phyloP scores from a whole-genome alignment of 2,797 vertebrate species.

The Cryptoblepharus egeriae region DNA sequence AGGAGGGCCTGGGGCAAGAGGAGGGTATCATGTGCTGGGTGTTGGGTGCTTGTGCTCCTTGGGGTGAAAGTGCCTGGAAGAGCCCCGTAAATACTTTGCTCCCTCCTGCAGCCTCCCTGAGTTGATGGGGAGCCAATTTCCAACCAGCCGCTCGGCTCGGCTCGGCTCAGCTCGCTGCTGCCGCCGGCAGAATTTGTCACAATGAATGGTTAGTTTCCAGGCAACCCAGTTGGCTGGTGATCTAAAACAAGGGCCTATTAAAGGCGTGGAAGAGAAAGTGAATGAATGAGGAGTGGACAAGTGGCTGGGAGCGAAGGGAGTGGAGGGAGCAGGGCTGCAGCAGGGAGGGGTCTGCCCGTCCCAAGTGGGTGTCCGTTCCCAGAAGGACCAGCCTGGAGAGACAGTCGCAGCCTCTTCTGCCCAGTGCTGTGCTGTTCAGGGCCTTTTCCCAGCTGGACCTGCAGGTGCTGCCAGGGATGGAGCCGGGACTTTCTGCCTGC shows the following conservation, averaged over 20 bases:
- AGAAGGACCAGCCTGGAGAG: too few species aligned
- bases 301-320: not conserved
- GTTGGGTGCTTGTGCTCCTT: too few species aligned
- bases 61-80: not conserved
- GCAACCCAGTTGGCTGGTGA: conserved; percentile 58
- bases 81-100: not conserved
- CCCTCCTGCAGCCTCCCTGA: not conserved
- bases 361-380: too few species aligned
- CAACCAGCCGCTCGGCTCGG: not conserved
- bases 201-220: conserved; percentile 69
- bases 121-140: not conserved
- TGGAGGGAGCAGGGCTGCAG: not conserved
- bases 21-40: too few species aligned
- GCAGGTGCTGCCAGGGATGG: too few species aligned
- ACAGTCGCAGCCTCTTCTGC: too few species aligned
- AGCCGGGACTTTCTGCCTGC: too few species aligned
- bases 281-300: conserved; percentile 38
- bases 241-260: conserved; percentile 40
- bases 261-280: conserved; percentile 37
- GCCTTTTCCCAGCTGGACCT: too few species aligned
- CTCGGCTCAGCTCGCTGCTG: too few species aligned
- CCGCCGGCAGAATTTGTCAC: conserved; percentile 33
- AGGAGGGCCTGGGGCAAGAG: not conserved
- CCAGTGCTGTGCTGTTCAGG: too few species aligned
- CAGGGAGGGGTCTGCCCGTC: too few species aligned